Base-by-base conservation (phyloP, 1,140 invertebrate genomes). In the Phthorimaea operculella region DNA sequence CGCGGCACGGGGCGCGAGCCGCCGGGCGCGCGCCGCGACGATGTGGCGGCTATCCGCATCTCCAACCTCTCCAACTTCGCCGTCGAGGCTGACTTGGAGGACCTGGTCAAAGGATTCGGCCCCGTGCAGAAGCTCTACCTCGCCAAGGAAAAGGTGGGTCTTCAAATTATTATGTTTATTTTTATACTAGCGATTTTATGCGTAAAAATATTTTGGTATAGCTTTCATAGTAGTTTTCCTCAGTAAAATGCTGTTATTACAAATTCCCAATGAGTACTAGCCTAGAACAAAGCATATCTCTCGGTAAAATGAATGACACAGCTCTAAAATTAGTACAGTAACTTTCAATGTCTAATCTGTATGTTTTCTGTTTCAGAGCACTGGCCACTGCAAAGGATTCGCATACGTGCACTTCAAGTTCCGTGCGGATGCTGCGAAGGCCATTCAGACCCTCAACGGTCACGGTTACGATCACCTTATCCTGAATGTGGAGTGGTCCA, bases 381-480 rank as follows among this genome's bases (percentile, higher is more conserved):
- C 92, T 59, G 93, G 93, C 21, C 83, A 90, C n/a, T 96, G 94
- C 86, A 94, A 95, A 88, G 93, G 93, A 49, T 99, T 99, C 87
- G 97, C 97, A 33, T 99, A 99, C 75, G 94, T 99, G 48, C 98
- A 98, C 74, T 99, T 96, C 81, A 95, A 94, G 76, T 91, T 92
- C 58, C 89, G 92, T 65, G 90, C 92, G 68, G 96, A 98, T 87
- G 98, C 98, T 36, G 93, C 94, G 14, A 91, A 92, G 70, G 98
- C 98, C 57, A 98, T 99, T 67, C 85, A 90, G 57, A 89, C 89
- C 45, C 90, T 99, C 5, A 94, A 99, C 82, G 98, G 97, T 3
- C 94, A 96, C 85, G 97, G 98, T 58, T 99, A 99, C 83, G 97
- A 99, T 87, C 97, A 99, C 89, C 89, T 99, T 53, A 99, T 99